phyloP scores from a whole-genome alignment of 2,113 vertebrate genomes.

The Eptesicus fuscus region DNA sequence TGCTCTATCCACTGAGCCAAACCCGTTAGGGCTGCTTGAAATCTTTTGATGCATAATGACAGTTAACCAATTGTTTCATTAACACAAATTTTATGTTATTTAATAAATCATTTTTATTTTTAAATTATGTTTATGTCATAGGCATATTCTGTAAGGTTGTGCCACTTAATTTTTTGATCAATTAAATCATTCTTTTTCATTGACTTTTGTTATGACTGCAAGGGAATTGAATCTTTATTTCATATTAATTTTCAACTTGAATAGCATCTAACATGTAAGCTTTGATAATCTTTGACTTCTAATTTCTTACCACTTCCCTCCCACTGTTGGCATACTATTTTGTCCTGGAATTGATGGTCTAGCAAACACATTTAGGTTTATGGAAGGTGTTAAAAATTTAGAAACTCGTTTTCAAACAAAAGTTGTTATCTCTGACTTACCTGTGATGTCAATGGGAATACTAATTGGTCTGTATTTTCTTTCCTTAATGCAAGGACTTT shows the following conservation, averaged over 20 bases:
- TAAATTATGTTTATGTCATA: not conserved
- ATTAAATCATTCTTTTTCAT: not conserved
- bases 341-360: not conserved
- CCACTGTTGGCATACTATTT: not conserved
- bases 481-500: not conserved
- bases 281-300: not conserved
- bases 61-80: not conserved
- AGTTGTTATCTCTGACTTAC: not conserved
- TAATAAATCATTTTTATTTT: not conserved
- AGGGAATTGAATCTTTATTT: not conserved
- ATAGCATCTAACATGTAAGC: not conserved
- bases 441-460: not conserved
- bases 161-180: constrained; percentile 18
- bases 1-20: too few relatives aligned
- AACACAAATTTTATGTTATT: not conserved
- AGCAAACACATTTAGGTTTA: not conserved
- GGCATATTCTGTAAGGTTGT: not conserved
- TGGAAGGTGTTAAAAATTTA: not conserved
- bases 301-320: not conserved
- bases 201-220: not conserved
- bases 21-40: not conserved
- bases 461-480: not conserved
- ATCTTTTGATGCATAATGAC: not conserved
- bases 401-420: not conserved
- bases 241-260: not conserved